phyloP scores from a whole-genome alignment of 2,113 vertebrate species.

The Myrmophylax atrothorax region DNA sequence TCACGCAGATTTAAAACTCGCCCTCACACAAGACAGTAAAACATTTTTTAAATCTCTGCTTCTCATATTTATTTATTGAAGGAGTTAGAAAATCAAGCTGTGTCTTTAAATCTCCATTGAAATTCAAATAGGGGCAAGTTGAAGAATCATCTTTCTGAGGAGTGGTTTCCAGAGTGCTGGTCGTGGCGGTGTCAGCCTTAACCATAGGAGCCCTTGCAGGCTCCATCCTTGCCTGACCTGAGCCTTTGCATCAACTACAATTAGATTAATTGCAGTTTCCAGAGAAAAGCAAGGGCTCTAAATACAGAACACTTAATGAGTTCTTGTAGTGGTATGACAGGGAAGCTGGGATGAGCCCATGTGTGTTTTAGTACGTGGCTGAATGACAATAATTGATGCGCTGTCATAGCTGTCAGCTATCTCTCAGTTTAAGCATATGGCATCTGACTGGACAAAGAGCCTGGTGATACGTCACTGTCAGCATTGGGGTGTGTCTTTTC shows the following conservation, averaged over 20 bases:
- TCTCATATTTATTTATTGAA: background rate
- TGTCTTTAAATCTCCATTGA: background rate
- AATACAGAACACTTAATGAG: background rate
- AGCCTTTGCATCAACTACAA: background rate
- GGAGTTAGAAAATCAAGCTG: background rate
- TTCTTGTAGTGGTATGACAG: background rate
- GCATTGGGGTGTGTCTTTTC: background rate
- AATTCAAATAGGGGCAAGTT: background rate
- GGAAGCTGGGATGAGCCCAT: background rate
- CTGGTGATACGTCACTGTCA: background rate
- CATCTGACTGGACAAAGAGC: background rate
- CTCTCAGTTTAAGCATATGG: conserved; percentile 38
- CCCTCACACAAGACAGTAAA: background rate
- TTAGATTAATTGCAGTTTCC: background rate
- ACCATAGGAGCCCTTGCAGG: background rate
- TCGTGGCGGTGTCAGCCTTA: background rate
- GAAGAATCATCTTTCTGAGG: background rate
- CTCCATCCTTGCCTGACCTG: background rate
- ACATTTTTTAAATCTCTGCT: background rate
- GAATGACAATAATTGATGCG: conserved; percentile 45
- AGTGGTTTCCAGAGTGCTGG: background rate
- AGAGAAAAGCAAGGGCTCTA: background rate
- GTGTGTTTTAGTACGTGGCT: background rate
- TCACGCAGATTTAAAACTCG: background rate
- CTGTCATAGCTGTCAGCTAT: conserved; percentile 30